Conservation (phyloP, 2,888 invertebrate genomes). For the Acleris laterana region DNA sequence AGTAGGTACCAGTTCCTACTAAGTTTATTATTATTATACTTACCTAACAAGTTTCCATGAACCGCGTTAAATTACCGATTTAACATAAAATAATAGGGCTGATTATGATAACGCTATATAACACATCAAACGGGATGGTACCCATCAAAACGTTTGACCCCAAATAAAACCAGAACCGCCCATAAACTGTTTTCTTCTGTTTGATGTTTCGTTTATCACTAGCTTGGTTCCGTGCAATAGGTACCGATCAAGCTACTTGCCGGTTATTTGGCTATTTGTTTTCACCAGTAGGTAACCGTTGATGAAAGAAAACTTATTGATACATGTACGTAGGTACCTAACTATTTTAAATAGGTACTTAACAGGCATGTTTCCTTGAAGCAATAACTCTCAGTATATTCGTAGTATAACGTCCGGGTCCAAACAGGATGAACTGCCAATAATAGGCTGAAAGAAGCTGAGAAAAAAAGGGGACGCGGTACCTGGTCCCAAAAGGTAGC, state of each 20-base stretch:
- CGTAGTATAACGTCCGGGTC: constrained; percentile 47
- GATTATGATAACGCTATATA: constrained; percentile 55
- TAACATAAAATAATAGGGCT: constrained; percentile 40
- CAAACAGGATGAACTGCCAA: constrained; percentile 49
- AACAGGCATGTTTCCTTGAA: constrained; percentile 10
- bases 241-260: constrained; percentile 42
- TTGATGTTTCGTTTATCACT: constrained; percentile 66
- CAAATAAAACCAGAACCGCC: constrained; percentile 69
- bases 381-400: constrained; percentile 40
- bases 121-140: constrained; percentile 69
- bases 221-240: constrained; percentile 46
- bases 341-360: constrained; percentile 12
- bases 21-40: no score
- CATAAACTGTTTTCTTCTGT: constrained; percentile 59
- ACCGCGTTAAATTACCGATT: neutral
- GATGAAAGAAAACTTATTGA: constrained; percentile 38
- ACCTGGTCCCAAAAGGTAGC: constrained; percentile 43
- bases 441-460: constrained; percentile 59
- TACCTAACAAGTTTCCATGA: neutral
- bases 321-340: constrained; percentile 3
- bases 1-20: no score
- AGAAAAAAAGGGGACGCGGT: constrained; percentile 73
- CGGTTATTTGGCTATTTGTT: constrained; percentile 52
- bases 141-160: constrained; percentile 68
- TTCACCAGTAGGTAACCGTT: constrained; percentile 48